Conservation (phyloP, 2,888 invertebrate genomes). For the Tenthredo scrophulariae region DNA sequence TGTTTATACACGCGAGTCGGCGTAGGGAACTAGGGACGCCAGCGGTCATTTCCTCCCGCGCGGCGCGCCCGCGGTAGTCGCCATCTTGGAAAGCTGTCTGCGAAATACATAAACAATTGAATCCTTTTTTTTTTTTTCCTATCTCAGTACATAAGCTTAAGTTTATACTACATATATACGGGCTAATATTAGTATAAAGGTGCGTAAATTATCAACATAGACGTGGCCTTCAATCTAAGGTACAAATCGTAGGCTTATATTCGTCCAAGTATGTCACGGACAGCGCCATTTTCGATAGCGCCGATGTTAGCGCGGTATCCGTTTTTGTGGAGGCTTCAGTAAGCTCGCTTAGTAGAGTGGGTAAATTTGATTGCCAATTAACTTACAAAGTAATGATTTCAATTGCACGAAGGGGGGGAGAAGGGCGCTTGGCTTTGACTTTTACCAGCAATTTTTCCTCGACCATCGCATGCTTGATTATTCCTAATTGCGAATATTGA, state of each 20-base stretch:
- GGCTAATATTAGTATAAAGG: not conserved
- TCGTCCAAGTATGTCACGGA: not conserved
- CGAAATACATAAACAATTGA: slow-evolving; percentile 45
- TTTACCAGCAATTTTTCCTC: slow-evolving; percentile 1
- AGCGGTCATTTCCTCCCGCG: slow-evolving; percentile 24
- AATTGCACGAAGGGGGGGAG: not conserved
- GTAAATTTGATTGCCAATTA: slow-evolving; percentile 51
- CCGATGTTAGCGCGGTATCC: slow-evolving; percentile 35
- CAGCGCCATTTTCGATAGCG: not conserved
- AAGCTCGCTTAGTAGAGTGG: slow-evolving; percentile 29
- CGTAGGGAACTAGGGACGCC: slow-evolving; percentile 20
- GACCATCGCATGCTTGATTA: not conserved
- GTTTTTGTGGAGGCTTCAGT: slow-evolving; percentile 13
- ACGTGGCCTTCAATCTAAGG: not conserved
- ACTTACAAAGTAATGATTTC: slow-evolving; percentile 40
- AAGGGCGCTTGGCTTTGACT: not conserved
- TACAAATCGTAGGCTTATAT: not conserved
- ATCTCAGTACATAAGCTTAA: not conserved
- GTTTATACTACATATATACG: not conserved
- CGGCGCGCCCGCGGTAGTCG: slow-evolving; percentile 3
- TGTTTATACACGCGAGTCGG: slow-evolving; percentile 49
- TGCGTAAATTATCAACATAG: not conserved
- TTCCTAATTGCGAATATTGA: slow-evolving; percentile 11
- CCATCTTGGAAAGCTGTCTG: slow-evolving; percentile 48
- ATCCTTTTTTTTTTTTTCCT: not conserved